Percentiles rank a stretch among this genome's conserved stretches.
Evolutionary conservation across 2,113 vertebrate genomes (phyloP).

Genomic region (Amphiprion ocellaris): DNA sequence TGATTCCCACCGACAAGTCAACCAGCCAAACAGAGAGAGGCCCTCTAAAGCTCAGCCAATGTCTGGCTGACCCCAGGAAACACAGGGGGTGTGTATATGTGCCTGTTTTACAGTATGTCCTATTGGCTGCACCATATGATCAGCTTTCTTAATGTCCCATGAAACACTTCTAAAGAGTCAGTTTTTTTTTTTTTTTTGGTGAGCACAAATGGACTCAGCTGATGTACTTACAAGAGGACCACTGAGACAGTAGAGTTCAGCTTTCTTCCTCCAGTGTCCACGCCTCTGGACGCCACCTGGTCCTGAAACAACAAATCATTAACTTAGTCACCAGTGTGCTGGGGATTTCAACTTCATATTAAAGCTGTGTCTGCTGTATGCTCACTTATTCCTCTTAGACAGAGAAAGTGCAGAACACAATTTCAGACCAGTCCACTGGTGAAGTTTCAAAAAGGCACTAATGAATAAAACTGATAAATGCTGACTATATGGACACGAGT

Average conservation of each 20-base stretch:
- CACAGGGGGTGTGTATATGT: not conserved
- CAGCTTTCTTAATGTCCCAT: not conserved
- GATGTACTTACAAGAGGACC: slow-evolving; percentile 50
- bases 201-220: slow-evolving; percentile 1
- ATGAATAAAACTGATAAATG: not conserved
- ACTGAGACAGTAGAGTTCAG: slow-evolving; percentile 1
- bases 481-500: not conserved
- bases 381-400: too few relatives aligned
- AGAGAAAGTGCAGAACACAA: too few relatives aligned
- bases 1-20: slow-evolving; percentile 5
- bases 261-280: not conserved
- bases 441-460: too few relatives aligned
- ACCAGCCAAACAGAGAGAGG: slow-evolving; percentile 23
- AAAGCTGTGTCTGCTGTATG: not conserved
- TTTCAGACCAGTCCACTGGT: too few relatives aligned
- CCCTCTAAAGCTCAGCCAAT: slow-evolving; percentile 10
- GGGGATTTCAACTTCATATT: not conserved
- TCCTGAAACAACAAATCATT: slow-evolving; percentile 45
- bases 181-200: slow-evolving; percentile 11
- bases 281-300: slow-evolving; percentile 8
- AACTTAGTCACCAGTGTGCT: slow-evolving; percentile 6
- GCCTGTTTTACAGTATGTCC: not conserved
- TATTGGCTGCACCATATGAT: not conserved
- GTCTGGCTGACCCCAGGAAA: slow-evolving; percentile 26
- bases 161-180: not conserved